Evolutionary conservation across 2,888 invertebrate species (phyloP).

Genomic region (Mellilla xanthometata): DNA sequence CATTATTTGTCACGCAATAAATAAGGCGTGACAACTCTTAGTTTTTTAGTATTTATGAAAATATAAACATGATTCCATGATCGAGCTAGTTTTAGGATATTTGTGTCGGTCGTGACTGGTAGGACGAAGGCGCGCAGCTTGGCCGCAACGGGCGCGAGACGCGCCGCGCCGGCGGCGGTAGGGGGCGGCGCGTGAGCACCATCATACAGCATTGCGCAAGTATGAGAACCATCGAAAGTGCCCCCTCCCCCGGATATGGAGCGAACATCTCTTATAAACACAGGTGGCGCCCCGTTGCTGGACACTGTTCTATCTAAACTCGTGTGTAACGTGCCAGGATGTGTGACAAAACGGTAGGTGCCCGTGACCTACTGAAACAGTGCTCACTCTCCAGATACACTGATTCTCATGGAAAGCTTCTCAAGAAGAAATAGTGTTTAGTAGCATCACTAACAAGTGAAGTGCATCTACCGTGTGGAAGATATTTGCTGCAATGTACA

Average conservation of each 20-base stretch:
- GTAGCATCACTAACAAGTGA: no score
- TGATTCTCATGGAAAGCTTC: no score
- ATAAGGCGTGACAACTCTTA: no score
- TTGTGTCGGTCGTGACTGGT: constrained; percentile 11
- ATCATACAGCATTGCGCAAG: constrained; percentile 69
- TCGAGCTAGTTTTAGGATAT: no score
- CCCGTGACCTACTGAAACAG: constrained; percentile 52
- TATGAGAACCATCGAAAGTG: constrained; percentile 78
- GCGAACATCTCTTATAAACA: constrained; percentile 78
- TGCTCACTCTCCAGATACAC: constrained; percentile 32
- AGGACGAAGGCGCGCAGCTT: constrained; percentile 32
- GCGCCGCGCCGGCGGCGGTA: constrained; percentile 50
- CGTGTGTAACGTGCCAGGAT: constrained; percentile 66
- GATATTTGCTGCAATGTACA: no score
- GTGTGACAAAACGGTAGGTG: constrained; percentile 78
- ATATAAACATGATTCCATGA: no score
- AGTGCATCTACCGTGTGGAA: no score
- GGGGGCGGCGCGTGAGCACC: constrained; percentile 67
- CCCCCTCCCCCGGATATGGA: constrained; percentile 77
- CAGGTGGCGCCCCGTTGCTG: constrained; percentile 69
- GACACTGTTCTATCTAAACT: constrained; percentile 71
- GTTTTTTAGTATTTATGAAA: no score
- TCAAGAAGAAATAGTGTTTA: no score
- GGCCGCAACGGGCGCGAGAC: constrained; percentile 18
- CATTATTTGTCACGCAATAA: no score